A percentile compares a stretch with the other conserved stretches of the same genome.
Conservation (phyloP, 2,888 invertebrate genomes). For the Callyntrura sp. region DNA sequence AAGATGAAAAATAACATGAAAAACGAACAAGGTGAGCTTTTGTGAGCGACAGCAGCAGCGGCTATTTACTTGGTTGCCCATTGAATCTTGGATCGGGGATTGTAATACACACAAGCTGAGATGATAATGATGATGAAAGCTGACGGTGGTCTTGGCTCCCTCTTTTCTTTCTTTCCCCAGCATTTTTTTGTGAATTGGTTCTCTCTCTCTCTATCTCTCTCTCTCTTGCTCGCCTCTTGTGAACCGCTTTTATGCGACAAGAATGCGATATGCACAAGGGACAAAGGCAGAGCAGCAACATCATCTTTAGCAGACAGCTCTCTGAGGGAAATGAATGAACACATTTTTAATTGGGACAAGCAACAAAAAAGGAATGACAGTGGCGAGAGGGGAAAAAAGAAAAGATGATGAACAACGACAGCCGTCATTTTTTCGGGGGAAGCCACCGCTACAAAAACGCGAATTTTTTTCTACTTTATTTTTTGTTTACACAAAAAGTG, state of each 20-base stretch:
- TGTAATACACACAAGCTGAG: neutral
- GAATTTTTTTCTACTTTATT: neutral
- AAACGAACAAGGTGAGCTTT: conserved; percentile 21
- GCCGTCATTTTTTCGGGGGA: neutral
- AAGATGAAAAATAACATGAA: neutral
- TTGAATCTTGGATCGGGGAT: neutral
- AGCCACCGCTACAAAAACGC: neutral
- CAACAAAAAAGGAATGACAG: conserved; percentile 47
- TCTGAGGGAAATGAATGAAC: conserved; percentile 42
- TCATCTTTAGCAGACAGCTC: neutral
- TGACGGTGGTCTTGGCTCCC: conserved; percentile 59
- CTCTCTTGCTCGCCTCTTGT: neutral
- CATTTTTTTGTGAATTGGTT: too few species aligned
- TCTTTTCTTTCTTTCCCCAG: too few species aligned
- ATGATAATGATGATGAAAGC: neutral
- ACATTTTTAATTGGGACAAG: conserved; percentile 54
- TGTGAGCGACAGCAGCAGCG: conserved; percentile 26
- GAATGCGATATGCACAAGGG: conserved; percentile 50
- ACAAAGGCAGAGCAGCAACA: neutral
- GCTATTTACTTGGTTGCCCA: conserved; percentile 36
- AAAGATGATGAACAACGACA: neutral
- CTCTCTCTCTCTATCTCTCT: neutral
- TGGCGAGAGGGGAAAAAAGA: neutral
- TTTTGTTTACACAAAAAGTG: conserved; percentile 26
- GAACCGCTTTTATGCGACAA: conserved; percentile 12